These are phyloP conservation scores for Pimephales promelas DNA, from an alignment of 2,113 vertebrate genomes.

Conservation along the genomic window DNA sequence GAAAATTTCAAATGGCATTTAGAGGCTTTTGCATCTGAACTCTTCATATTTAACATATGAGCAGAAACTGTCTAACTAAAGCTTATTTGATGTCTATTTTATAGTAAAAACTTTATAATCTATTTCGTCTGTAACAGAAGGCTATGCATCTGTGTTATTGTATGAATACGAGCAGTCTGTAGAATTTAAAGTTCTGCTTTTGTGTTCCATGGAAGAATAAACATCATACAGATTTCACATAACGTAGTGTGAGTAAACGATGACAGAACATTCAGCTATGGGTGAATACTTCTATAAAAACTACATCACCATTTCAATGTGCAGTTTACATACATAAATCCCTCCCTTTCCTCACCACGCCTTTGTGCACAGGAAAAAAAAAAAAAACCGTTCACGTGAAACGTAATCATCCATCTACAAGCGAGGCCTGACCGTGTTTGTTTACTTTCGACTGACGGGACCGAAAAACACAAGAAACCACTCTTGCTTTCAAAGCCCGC, in stretches of 20 bases:
- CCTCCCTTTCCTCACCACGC: slow-evolving; percentile 18
- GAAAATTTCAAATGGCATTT: too few relatives aligned
- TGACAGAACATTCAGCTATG: background rate
- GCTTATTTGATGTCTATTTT: too few relatives aligned
- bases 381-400: slow-evolving; percentile 39
- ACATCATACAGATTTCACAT: too few relatives aligned
- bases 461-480: slow-evolving; percentile 51
- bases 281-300: background rate
- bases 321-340: background rate
- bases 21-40: too few relatives aligned
- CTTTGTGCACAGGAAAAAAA: slow-evolving; percentile 31
- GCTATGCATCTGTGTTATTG: too few relatives aligned
- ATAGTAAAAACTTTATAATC: too few relatives aligned
- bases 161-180: too few relatives aligned
- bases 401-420: slow-evolving; percentile 61
- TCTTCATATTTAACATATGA: too few relatives aligned
- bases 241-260: background rate
- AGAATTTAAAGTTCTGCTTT: too few relatives aligned
- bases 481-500: slow-evolving; percentile 58
- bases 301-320: background rate
- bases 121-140: too few relatives aligned
- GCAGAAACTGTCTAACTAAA: too few relatives aligned
- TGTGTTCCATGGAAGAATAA: too few relatives aligned
- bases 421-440: slow-evolving; percentile 61
- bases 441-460: slow-evolving; percentile 69